Percentiles rank a stretch among this genome's conserved stretches.
Conservation (phyloP, 2,797 vertebrate genomes). For the Alcedo atthis region DNA sequence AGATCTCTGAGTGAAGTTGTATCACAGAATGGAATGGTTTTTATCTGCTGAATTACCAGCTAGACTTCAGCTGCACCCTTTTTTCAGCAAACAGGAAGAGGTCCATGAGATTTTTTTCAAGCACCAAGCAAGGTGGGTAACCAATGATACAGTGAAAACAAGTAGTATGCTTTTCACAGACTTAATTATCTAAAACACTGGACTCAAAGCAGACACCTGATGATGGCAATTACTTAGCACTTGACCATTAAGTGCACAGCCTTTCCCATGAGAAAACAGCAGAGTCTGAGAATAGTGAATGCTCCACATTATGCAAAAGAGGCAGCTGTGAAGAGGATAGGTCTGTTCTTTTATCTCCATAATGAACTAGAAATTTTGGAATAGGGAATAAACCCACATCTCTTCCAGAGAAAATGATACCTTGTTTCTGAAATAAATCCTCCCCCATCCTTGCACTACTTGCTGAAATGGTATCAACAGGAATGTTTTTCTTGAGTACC, state of each 20-base stretch:
- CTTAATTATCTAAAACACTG: neutral
- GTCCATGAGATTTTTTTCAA: constrained; percentile 28
- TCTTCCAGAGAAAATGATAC: neutral
- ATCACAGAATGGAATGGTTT: neutral
- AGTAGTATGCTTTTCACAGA: neutral
- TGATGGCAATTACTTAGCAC: neutral
- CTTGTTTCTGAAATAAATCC: neutral
- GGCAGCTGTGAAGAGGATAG: neutral
- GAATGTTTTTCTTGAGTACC: neutral
- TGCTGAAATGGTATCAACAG: neutral
- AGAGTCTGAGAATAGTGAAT: neutral
- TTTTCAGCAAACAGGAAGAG: constrained; percentile 37
- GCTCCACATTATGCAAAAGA: neutral
- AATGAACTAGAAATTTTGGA: neutral
- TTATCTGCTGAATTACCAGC: constrained; percentile 44
- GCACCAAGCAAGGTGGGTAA: neutral
- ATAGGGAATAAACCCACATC: neutral
- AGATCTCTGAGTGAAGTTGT: constrained; percentile 35
- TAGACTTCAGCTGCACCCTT: constrained; percentile 32
- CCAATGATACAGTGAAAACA: neutral
- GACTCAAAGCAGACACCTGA: constrained; percentile 23
- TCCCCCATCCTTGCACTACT: neutral
- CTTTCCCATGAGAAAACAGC: neutral
- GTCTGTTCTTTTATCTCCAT: neutral
- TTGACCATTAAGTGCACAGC: neutral